A percentile compares a stretch with the other conserved stretches of the same genome.
phyloP scores from a whole-genome alignment of 2,888 invertebrate genomes.

The Oxyteleia sp. region DNA sequence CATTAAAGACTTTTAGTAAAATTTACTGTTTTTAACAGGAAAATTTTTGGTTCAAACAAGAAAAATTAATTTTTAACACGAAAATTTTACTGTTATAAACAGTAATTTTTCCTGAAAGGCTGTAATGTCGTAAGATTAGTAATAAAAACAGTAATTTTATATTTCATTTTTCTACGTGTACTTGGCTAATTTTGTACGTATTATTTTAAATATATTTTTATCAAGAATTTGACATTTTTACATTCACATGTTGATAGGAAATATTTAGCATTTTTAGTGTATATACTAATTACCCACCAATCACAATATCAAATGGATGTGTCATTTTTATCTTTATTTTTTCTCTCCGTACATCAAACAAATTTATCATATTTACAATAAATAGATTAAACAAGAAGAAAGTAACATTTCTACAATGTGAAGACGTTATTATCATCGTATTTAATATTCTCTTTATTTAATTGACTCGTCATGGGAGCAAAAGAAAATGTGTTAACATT shows the following conservation, averaged over 20 bases:
- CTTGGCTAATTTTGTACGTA: too few species aligned
- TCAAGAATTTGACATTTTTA: too few species aligned
- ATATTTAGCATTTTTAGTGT: background rate
- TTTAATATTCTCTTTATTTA: slow-evolving; percentile 4
- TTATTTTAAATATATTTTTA: too few species aligned
- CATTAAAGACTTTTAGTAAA: too few species aligned
- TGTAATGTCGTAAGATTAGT: too few species aligned
- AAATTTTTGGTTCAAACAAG: too few species aligned
- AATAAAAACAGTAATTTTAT: too few species aligned
- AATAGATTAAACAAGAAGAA: background rate
- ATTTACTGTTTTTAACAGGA: too few species aligned
- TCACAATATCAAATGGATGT: slow-evolving; percentile 4
- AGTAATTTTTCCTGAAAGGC: too few species aligned
- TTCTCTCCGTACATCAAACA: background rate
- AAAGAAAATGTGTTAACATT: slow-evolving; percentile 1
- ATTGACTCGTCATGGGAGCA: background rate
- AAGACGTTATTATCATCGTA: background rate
- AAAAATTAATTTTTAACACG: too few species aligned
- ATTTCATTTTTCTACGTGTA: too few species aligned
- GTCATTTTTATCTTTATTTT: slow-evolving; percentile 6
- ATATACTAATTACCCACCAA: slow-evolving; percentile 3
- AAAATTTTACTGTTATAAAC: too few species aligned
- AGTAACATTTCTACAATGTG: slow-evolving; percentile 11
- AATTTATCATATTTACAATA: slow-evolving; percentile 18
- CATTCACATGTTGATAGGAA: background rate